These are phyloP conservation scores for Physocephala rufipes DNA, from an alignment of 2,888 invertebrate genomes.

Conservation along the genomic window DNA sequence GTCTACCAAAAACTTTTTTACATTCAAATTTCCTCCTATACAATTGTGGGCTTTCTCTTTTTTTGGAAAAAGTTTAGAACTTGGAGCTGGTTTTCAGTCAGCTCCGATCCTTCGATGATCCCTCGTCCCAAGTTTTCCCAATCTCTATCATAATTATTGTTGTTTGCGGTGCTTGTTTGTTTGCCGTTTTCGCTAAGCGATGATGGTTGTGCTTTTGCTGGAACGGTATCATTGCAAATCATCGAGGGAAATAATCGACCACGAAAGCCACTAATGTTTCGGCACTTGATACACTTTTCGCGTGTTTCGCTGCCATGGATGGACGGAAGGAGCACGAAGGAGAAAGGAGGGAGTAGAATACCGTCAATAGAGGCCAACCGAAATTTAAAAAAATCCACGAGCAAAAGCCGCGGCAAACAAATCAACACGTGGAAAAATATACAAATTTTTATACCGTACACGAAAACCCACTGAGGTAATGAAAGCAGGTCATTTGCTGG, in stretches of 20 bases:
- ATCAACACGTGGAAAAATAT: conserved; percentile 10
- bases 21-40: too few species aligned
- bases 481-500: too few species aligned
- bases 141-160: not conserved
- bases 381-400: conserved; percentile 24
- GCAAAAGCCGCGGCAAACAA: conserved; percentile 5
- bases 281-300: conserved; percentile 49
- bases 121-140: not conserved
- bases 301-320: conserved; percentile 27
- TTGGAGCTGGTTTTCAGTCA: not conserved
- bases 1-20: too few species aligned
- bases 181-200: not conserved
- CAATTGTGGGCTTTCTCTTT: too few species aligned
- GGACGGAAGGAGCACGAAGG: too few species aligned
- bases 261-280: conserved; percentile 60
- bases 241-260: conserved; percentile 55
- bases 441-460: conserved; percentile 37
- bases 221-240: conserved; percentile 7
- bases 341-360: not conserved
- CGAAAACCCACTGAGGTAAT: too few species aligned
- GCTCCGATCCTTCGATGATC: not conserved
- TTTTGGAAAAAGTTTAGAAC: too few species aligned
- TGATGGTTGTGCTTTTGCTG: conserved; percentile 5
- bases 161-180: not conserved
- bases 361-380: conserved; percentile 4